A percentile compares a stretch with the other conserved stretches of the same genome.
phyloP scores from a whole-genome alignment of 2,888 invertebrate species.

The Tuta absoluta region DNA sequence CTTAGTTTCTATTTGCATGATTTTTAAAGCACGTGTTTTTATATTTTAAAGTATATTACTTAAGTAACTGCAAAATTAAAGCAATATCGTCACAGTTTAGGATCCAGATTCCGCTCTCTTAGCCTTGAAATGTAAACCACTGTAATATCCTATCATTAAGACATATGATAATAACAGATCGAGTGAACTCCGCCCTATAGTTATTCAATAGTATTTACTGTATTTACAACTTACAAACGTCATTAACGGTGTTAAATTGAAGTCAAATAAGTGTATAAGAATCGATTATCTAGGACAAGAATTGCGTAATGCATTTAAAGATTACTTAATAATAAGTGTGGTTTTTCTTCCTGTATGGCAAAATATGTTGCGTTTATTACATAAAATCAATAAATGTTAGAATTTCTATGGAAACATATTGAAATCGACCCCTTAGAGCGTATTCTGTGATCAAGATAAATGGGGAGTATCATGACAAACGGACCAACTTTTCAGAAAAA shows the following conservation, averaged over 20 bases:
- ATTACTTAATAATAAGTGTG: conserved; percentile 15
- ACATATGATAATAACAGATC: conserved; percentile 24
- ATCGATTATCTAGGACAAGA: not conserved
- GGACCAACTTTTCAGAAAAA: no score
- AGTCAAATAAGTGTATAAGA: conserved; percentile 2
- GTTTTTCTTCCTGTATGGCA: conserved; percentile 20
- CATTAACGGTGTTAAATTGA: not conserved
- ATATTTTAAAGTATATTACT: no score
- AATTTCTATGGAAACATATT: not conserved
- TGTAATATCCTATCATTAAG: not conserved
- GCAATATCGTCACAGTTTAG: not conserved
- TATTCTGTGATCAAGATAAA: no score
- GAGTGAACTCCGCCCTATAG: conserved; percentile 3
- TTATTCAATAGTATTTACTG: conserved; percentile 13
- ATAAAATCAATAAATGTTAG: no score
- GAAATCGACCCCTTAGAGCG: no score
- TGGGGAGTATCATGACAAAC: no score
- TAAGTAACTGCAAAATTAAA: not conserved
- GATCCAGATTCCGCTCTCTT: not conserved
- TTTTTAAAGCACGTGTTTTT: no score
- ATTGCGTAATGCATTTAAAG: not conserved
- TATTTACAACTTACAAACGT: conserved; percentile 8
- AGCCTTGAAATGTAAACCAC: conserved; percentile 7
- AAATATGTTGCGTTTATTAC: not conserved
- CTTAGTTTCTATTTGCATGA: no score